Evolutionary conservation across 2,113 vertebrate genomes (phyloP), one percentile per base, ranked within the genome.

Genomic region (Podarcis raffonei): DNA sequence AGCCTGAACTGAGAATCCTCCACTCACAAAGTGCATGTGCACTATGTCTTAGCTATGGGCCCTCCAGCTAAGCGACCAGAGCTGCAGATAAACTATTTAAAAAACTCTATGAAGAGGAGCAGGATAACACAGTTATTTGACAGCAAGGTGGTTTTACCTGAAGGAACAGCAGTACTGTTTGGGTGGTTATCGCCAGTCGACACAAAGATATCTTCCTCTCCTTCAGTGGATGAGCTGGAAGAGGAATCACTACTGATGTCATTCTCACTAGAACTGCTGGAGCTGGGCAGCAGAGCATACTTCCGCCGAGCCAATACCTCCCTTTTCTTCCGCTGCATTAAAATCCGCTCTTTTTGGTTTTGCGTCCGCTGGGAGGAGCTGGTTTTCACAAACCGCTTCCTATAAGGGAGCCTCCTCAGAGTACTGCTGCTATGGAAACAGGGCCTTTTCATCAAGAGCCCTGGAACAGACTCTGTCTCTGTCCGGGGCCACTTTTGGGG

Each of bases 211-310:
- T 99, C 98, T 89, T 99, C 98, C 75, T 99, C 99, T 68, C 97
- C 99, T 94, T 99, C 98, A 0, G 98, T 98, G 48, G 98, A 98
- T 4, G 98, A 98, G 72, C 98, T 97, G 53, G 99, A 98, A 74
- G 99, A 98, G 35, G 98, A 98, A 57, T 98, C 98, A 16, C 97
- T 98, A 83, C 97, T 99, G 90, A 99, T 97, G 93, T 99, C 99
- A 18, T 97, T 98, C 69, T 98, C 98, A 48, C 98, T 99, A 89
- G 99, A 99, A 94, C 98, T 99, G 96, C 98, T 99, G n/a, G 98
- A 99, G 95, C 98, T 99, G 90, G 98, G 98, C 1, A 99, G 97
- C 11, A 99, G 95, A 22, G 98, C 98, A 0, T 99, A 99, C 89
- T 99, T 99, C 81, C 98, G 97, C 57, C 98, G 97, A 74, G 98